phyloP scores from a whole-genome alignment of 2,797 vertebrate genomes.

The Enteromius mattozi region DNA sequence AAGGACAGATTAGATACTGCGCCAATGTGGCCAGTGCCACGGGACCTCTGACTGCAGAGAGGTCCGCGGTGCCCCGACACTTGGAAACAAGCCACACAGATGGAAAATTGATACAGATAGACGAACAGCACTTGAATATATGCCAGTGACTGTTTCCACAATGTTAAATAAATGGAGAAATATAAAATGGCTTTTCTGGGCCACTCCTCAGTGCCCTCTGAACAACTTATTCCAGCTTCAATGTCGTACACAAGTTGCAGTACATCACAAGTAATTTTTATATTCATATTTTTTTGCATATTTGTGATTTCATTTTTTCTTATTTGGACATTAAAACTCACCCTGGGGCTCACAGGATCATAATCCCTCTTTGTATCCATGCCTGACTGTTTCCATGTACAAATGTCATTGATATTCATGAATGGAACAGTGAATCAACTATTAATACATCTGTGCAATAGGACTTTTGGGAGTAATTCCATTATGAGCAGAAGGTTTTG shows the following conservation, averaged over 20 bases:
- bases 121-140: not conserved
- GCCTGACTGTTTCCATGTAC: not conserved
- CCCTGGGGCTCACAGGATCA: not conserved
- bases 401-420: not conserved
- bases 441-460: slow-evolving; percentile 7
- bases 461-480: slow-evolving; percentile 1
- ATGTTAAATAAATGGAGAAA: slow-evolving; percentile 4
- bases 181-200: not conserved
- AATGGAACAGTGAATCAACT: not conserved
- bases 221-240: not conserved
- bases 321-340: not conserved
- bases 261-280: not conserved
- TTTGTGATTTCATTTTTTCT: not conserved
- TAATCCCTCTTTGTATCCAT: not conserved
- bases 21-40: slow-evolving; percentile 21
- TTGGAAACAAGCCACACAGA: slow-evolving; percentile 27
- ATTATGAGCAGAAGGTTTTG: slow-evolving; percentile 11
- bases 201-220: not conserved
- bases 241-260: not conserved
- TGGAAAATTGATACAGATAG: slow-evolving; percentile 32
- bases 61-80: not conserved
- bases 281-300: not conserved
- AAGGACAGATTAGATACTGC: not conserved
- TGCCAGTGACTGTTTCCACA: slow-evolving; percentile 27
- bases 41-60: slow-evolving; percentile 1